These are phyloP conservation scores for Macrosiphum euphorbiae DNA, from an alignment of 2,888 invertebrate genomes.

Conservation along the genomic window DNA sequence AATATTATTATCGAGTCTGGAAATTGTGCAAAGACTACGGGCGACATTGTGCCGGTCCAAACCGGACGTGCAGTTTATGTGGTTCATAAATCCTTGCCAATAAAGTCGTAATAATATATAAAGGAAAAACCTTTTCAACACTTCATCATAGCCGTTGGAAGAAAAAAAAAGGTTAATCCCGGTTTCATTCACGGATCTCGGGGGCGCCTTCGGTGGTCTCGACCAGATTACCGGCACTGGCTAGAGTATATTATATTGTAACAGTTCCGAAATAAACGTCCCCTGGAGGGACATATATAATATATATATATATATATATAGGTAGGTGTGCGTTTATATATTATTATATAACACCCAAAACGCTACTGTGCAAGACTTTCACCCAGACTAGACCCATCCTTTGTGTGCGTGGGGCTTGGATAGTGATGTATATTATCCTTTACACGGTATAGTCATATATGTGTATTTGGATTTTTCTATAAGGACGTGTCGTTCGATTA, in stretches of 20 bases:
- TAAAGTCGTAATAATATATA: slow-evolving; percentile 30
- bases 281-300: slow-evolving; percentile 16
- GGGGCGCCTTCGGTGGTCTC: slow-evolving; percentile 58
- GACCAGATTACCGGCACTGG: slow-evolving; percentile 18
- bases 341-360: slow-evolving; percentile 32
- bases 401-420: slow-evolving; percentile 7
- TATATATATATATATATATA: not conserved
- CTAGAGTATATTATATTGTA: not conserved
- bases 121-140: slow-evolving; percentile 54
- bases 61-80: slow-evolving; percentile 15
- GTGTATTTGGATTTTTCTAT: not conserved
- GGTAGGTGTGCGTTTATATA: not conserved
- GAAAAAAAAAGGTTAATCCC: slow-evolving; percentile 61
- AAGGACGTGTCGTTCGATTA: not conserved
- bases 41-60: not conserved
- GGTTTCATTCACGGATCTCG: slow-evolving; percentile 44
- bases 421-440: not conserved
- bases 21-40: not conserved
- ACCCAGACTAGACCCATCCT: slow-evolving; percentile 27
- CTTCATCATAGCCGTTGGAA: slow-evolving; percentile 13
- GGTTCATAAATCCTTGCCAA: slow-evolving; percentile 34
- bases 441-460: not conserved
- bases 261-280: slow-evolving; percentile 33
- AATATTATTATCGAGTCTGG: not conserved
- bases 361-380: slow-evolving; percentile 55